These are phyloP conservation scores for Bombus waltoni DNA, from an alignment of 1,140 invertebrate species.

Conservation along the genomic window DNA sequence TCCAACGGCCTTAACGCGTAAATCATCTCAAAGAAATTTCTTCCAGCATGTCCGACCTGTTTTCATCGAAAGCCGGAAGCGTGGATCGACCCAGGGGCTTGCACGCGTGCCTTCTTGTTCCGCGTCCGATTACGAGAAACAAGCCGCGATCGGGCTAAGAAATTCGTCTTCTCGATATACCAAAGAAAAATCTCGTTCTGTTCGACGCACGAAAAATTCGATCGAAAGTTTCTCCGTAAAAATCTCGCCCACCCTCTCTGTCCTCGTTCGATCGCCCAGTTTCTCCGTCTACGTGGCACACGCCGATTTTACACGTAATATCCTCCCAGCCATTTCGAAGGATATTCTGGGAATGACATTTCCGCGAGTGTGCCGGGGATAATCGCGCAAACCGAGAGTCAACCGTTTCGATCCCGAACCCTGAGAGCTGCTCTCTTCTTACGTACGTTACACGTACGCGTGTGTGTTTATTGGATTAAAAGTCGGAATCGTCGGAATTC, in stretches of 20 bases:
- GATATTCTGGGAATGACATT: neutral
- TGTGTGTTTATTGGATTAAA: too few species aligned
- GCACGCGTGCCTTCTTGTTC: conserved; percentile 26
- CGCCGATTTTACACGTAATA: neutral
- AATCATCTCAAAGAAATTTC: conserved; percentile 65
- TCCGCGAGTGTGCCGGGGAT: fast-evolving
- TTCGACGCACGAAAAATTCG: neutral
- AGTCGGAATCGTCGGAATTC: too few species aligned
- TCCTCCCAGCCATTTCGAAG: too few species aligned
- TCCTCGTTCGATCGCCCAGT: neutral
- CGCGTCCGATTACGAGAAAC: conserved; percentile 36
- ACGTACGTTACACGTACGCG: too few species aligned
- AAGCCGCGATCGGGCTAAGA: neutral
- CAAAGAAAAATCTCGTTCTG: too few species aligned
- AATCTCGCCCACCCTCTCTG: neutral
- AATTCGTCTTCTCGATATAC: neutral
- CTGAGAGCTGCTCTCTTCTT: neutral
- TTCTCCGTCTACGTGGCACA: neutral
- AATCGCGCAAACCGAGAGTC: too few species aligned
- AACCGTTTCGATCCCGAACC: neutral
- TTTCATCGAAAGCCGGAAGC: conserved; percentile 66
- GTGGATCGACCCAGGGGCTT: conserved; percentile 20
- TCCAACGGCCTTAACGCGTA: conserved; percentile 42
- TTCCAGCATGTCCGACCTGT: conserved; percentile 51
- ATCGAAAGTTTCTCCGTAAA: neutral